Evolutionary conservation across 35 echinoderm and acorn worm species (phyloP), one percentile per base, ranked within the genome.

Genomic region (Lytechinus pictus): DNA sequence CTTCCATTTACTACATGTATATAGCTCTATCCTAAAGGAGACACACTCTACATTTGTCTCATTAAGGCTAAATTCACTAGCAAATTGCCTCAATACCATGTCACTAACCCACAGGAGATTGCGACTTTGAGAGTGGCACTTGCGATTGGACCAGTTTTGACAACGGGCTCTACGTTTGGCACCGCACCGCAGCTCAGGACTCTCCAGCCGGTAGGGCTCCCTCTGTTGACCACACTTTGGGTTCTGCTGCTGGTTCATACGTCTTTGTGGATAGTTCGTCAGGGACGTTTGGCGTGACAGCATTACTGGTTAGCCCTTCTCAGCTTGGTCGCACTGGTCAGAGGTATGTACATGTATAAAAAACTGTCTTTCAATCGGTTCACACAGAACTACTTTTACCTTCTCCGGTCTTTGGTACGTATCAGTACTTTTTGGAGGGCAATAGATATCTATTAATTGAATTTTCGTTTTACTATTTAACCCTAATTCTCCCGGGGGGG

Each of bases 191-290:
- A n/a, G 96, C 96, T 10, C 92, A 95, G 21, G 86, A 93, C 21
- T 94, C 97, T 1, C 54, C 94, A 13, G 61, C 57, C 52, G 72
- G 92, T 51, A 89, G 94, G 61, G 95, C 95, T 28, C 97, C 97
- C 1, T 94, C 94, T 71, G 94, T 92, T 94, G 98, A 99, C 29
- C 97, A 97, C 89, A 99, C 98, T 19, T 71, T 89, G 0, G 92
- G 95, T 0, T 93, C 96, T 53, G 95, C 92, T 10, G 94, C 66
- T 55, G 98, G 98, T 8, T 96, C 96, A 27, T 99, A 97, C 89
- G 97, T 99, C 96, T 99, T 97, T 93, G 98, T 97, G 5, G 98
- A 99, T 51, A 97, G 96, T 66, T 95, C 98, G n/a, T 86, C 95
- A 52, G 98, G 98, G 21, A 97, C 98, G 0, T 99, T 99, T 71